Conservation (phyloP, 1,140 invertebrate species). For the Magallana angulata region DNA sequence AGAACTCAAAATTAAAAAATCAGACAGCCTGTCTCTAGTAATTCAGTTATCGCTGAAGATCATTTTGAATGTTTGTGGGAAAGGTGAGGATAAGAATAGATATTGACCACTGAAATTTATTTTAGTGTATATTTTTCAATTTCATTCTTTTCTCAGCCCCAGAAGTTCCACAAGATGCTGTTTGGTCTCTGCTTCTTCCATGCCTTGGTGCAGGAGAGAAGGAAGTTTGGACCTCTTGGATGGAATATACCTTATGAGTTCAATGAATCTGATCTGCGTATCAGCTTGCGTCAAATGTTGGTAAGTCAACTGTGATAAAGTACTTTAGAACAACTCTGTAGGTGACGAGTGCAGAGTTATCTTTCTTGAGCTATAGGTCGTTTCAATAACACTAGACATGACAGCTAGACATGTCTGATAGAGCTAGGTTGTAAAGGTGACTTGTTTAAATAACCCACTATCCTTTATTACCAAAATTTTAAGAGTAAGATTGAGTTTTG, state of each 20-base stretch:
- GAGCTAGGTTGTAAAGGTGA: no score
- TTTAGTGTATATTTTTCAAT: no score
- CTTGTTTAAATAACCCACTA: no score
- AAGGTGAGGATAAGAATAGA: no score
- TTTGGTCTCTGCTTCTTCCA: conserved; percentile 80
- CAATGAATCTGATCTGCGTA: conserved; percentile 80
- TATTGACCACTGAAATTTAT: no score
- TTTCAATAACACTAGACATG: background rate
- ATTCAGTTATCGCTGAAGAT: no score
- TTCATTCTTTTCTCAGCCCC: conserved; percentile 62
- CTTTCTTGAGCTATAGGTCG: background rate
- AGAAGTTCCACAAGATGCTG: conserved; percentile 79
- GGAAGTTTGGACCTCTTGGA: conserved; percentile 80
- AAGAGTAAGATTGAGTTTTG: no score
- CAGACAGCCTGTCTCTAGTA: no score
- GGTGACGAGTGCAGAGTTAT: background rate
- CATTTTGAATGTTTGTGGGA: no score
- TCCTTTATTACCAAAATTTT: no score
- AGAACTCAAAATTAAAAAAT: no score
- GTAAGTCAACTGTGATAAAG: conserved; percentile 62
- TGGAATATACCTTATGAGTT: conserved; percentile 81
- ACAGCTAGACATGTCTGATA: background rate
- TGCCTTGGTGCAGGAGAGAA: conserved; percentile 79
- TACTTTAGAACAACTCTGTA: background rate
- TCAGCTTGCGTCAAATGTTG: conserved; percentile 80